Conservation (phyloP, 2,888 invertebrate species). For the Drosophila imparisetae region DNA sequence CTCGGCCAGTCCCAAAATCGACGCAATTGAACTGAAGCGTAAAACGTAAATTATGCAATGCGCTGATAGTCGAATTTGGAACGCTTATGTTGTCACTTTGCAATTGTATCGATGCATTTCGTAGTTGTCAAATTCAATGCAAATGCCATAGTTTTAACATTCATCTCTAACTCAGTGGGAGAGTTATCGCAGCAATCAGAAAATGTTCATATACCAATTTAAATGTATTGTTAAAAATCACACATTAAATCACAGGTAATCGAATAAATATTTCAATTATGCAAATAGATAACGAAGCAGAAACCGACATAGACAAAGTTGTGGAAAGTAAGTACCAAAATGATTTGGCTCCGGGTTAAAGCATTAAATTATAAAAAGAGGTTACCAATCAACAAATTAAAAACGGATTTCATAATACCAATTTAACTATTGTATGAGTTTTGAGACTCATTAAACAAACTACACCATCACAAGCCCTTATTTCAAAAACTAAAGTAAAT, state of each 20-base stretch:
- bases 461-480: background rate
- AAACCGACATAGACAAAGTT: background rate
- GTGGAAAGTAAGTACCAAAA: background rate
- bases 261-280: background rate
- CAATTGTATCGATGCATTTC: constrained; percentile 3
- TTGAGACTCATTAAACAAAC: background rate
- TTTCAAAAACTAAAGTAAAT: constrained; percentile 26
- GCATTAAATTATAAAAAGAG: background rate
- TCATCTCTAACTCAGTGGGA: constrained; percentile 1
- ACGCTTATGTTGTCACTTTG: constrained; percentile 42
- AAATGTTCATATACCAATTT: background rate
- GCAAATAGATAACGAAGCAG: background rate
- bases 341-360: background rate
- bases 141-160: constrained; percentile 3
- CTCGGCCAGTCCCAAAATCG: constrained; percentile 28
- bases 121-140: background rate
- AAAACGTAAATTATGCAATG: constrained; percentile 54
- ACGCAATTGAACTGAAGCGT: constrained; percentile 43
- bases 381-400: background rate
- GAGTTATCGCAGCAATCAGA: background rate
- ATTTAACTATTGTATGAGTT: background rate
- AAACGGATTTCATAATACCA: constrained; percentile 3
- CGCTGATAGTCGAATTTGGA: constrained; percentile 42
- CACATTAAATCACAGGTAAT: background rate
- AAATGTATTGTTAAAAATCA: background rate